These are phyloP conservation scores for Poecilia velifera DNA, from an alignment of 2,797 vertebrate genomes.

Conservation along the genomic window DNA sequence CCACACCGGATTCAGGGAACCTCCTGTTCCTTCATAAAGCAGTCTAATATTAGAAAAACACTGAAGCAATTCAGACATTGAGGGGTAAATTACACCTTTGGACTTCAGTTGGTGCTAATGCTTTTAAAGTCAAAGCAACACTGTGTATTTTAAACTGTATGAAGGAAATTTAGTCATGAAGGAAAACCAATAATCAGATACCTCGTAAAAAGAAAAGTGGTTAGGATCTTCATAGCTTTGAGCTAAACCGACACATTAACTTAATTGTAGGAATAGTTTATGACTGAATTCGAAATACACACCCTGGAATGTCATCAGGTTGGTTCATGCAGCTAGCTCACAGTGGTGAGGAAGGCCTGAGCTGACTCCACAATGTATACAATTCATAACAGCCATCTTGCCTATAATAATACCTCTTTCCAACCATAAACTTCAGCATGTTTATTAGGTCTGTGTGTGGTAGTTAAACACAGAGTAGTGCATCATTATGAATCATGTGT, in stretches of 20 bases:
- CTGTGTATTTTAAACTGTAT: neutral
- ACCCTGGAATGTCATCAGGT: slow-evolving; percentile 5
- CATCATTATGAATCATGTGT: neutral
- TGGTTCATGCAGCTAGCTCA: neutral
- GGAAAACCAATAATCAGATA: neutral
- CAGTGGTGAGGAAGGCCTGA: neutral
- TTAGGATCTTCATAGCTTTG: neutral
- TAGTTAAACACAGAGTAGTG: neutral
- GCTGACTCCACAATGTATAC: neutral
- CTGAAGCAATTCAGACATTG: neutral
- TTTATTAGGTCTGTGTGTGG: neutral
- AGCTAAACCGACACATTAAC: neutral
- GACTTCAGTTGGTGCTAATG: neutral
- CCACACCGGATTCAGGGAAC: neutral
- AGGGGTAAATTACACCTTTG: neutral
- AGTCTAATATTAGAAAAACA: neutral
- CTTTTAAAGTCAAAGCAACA: neutral
- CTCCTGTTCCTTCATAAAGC: neutral
- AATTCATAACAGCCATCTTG: neutral
- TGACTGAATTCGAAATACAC: neutral
- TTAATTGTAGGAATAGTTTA: neutral
- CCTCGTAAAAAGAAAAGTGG: neutral
- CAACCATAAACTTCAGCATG: neutral
- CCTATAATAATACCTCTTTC: neutral
- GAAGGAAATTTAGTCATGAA: neutral